Evolutionary conservation across 2,888 invertebrate species (phyloP).

Genomic region (Schrankia costaestrigalis): DNA sequence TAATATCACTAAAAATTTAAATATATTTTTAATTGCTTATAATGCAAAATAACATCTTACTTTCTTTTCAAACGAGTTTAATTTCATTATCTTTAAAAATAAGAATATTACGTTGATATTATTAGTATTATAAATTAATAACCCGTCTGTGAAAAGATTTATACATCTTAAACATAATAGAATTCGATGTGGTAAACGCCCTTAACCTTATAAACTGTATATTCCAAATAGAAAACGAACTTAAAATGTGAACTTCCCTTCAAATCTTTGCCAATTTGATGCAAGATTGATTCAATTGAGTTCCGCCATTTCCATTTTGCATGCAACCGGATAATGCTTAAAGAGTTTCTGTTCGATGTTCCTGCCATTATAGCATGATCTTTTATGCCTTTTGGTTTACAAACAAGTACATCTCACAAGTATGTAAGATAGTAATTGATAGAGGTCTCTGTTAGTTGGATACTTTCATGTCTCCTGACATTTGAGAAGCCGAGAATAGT

Average conservation of each 20-base stretch:
- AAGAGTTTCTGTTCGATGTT: conserved; percentile 52
- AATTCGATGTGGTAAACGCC: neutral
- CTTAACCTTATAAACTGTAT: conserved; percentile 8
- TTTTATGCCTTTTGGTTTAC: conserved; percentile 34
- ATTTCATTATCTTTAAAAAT: too few species aligned
- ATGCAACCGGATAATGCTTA: conserved; percentile 72
- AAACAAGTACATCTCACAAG: conserved; percentile 26
- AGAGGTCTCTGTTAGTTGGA: conserved; percentile 53
- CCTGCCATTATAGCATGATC: conserved; percentile 52
- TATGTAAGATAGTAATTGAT: conserved; percentile 42
- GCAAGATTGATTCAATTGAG: conserved; percentile 75
- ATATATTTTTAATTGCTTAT: too few species aligned
- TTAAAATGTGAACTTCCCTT: conserved; percentile 47
- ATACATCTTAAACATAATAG: neutral
- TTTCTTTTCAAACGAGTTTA: too few species aligned
- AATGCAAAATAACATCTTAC: too few species aligned
- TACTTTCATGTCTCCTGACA: conserved; percentile 68
- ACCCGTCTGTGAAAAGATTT: too few species aligned
- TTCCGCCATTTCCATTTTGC: conserved; percentile 61
- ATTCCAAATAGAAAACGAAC: conserved; percentile 40
- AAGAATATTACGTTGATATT: too few species aligned
- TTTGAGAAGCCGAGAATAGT: conserved; percentile 68
- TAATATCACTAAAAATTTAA: too few species aligned
- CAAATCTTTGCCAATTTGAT: conserved; percentile 66
- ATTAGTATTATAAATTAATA: too few species aligned